Percentiles rank a stretch among this genome's conserved stretches.
Evolutionary conservation across 2,797 vertebrate species (phyloP).

Genomic region (Thripadectes ignobilis): DNA sequence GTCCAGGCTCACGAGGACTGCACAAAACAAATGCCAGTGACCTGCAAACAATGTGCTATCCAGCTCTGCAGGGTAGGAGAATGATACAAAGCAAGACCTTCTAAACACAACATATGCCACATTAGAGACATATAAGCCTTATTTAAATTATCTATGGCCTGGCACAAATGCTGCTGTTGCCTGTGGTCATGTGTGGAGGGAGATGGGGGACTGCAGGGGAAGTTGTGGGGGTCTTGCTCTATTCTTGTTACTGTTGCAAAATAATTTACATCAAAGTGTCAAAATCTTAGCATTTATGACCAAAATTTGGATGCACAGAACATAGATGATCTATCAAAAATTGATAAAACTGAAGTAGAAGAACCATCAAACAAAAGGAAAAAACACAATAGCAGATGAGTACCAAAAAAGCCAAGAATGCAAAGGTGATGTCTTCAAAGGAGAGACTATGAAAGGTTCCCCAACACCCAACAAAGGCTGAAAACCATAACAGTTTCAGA

Average conservation of each 20-base stretch:
- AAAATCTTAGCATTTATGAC: not conserved
- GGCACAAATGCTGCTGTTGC: not conserved
- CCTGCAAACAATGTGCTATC: not conserved
- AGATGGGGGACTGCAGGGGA: fast-evolving
- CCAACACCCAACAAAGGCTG: fast-evolving
- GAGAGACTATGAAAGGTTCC: not conserved
- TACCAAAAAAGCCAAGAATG: not conserved
- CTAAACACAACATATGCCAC: not conserved
- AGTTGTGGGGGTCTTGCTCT: not conserved
- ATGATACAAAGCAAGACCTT: not conserved
- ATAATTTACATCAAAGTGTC: not conserved
- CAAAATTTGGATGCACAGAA: not conserved
- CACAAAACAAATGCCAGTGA: not conserved
- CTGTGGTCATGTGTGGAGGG: not conserved
- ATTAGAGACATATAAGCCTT: not conserved
- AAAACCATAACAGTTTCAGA: not conserved
- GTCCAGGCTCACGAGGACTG: not conserved
- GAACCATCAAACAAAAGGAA: not conserved
- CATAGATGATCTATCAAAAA: not conserved
- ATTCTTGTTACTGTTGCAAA: not conserved
- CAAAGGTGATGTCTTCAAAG: not conserved
- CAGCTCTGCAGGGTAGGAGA: not conserved
- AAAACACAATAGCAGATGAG: not conserved
- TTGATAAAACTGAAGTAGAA: not conserved
- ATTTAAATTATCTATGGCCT: not conserved